Percentiles rank a stretch among this genome's conserved stretches.
Conservation (phyloP, 35 echinoderm and acorn worm genomes). For the Acanthaster planci region DNA sequence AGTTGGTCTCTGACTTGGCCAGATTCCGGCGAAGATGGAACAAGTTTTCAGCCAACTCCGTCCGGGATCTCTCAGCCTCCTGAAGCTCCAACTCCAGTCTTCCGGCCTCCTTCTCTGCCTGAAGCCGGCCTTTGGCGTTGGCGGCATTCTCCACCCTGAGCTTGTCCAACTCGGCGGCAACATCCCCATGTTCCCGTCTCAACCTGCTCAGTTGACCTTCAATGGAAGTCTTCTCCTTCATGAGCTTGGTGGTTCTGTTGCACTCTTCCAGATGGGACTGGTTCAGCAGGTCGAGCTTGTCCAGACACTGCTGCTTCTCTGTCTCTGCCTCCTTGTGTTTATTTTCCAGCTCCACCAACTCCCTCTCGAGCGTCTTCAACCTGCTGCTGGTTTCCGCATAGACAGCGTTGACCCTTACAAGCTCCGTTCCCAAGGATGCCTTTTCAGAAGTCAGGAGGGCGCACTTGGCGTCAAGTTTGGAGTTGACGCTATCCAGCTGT, state of each 20-base stretch:
- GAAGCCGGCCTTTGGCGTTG: conserved; percentile 53
- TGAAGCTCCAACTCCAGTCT: conserved; percentile 47
- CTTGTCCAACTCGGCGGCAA: conserved; percentile 57
- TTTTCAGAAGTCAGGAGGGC: conserved; percentile 42
- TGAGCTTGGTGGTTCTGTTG: conserved; percentile 46
- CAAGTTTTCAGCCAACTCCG: conserved; percentile 23
- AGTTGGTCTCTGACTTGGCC: conserved; percentile 36
- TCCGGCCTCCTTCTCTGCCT: conserved; percentile 40
- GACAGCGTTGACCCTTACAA: conserved; percentile 43
- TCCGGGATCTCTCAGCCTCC: conserved; percentile 6
- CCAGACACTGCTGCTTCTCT: conserved; percentile 39
- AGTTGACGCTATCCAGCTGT: conserved; percentile 63
- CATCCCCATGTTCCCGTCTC: conserved; percentile 34
- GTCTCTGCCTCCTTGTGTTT: neutral
- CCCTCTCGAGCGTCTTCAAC: conserved; percentile 53
- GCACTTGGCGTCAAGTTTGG: conserved; percentile 49
- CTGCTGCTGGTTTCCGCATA: conserved; percentile 33
- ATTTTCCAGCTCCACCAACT: conserved; percentile 45
- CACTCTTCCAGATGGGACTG: conserved; percentile 67
- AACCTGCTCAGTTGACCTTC: conserved; percentile 62
- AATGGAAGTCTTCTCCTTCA: conserved; percentile 45
- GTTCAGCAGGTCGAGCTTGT: conserved; percentile 51
- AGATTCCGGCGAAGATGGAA: conserved; percentile 30
- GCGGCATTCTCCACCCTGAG: conserved; percentile 65
- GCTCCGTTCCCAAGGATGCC: conserved; percentile 27